Conservation (phyloP, 2,888 invertebrate genomes). For the Apotomis capreana region DNA sequence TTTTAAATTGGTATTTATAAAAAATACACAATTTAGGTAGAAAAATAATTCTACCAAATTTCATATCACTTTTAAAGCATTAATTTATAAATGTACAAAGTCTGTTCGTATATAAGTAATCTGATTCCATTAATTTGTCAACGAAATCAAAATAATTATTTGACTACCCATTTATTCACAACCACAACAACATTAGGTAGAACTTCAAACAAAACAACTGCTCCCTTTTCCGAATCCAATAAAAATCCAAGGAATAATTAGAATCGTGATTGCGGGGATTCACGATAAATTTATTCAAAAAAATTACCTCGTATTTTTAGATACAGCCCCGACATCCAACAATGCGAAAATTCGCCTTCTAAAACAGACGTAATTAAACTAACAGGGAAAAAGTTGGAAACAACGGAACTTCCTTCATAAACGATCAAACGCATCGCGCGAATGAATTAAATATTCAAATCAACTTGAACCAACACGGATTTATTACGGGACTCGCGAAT, state of each 20-base stretch:
- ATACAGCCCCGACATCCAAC: constrained; percentile 1
- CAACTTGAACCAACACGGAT: constrained; percentile 32
- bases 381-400: constrained; percentile 25
- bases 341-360: constrained; percentile 9
- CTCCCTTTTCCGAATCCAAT: neutral
- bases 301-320: constrained; percentile 22
- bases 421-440: constrained; percentile 30
- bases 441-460: constrained; percentile 39
- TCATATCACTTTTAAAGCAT: too few species aligned
- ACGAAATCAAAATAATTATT: too few species aligned
- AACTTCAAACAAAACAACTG: constrained; percentile 11
- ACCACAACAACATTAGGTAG: neutral
- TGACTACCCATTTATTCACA: too few species aligned
- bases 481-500: constrained; percentile 23
- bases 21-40: too few species aligned
- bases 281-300: constrained; percentile 23
- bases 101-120: too few species aligned
- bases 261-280: neutral
- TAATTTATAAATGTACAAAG: too few species aligned
- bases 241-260: constrained; percentile 20
- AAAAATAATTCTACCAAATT: too few species aligned
- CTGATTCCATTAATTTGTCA: too few species aligned
- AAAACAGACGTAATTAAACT: constrained; percentile 31
- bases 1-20: too few species aligned
- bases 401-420: constrained; percentile 29